These are phyloP conservation scores for Hirudo medicinalis DNA, from an alignment of 1,140 invertebrate genomes.

Conservation along the genomic window DNA sequence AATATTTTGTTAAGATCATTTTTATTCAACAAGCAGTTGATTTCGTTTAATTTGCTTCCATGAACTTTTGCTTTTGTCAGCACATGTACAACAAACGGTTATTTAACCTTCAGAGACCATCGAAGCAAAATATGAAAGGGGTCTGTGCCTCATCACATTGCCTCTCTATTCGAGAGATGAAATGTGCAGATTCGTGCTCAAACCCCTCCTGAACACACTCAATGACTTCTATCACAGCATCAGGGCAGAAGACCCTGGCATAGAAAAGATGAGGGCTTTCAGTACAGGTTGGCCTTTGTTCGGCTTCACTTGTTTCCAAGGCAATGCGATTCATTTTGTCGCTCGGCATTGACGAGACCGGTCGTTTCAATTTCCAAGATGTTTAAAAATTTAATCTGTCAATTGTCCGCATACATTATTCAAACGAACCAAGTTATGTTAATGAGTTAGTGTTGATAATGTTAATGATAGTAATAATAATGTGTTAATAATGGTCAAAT, in stretches of 20 bases:
- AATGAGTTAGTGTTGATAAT: no score
- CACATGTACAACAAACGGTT: background rate
- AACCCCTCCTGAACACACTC: slow-evolving; percentile 79
- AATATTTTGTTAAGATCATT: background rate
- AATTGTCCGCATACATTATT: no score
- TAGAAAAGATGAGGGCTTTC: slow-evolving; percentile 66
- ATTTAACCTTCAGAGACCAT: background rate
- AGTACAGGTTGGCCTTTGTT: slow-evolving; percentile 47
- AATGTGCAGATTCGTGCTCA: slow-evolving; percentile 75
- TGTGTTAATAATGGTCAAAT: no score
- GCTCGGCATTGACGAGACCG: background rate
- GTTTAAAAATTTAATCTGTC: no score
- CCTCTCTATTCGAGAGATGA: slow-evolving; percentile 80
- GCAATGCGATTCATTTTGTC: background rate
- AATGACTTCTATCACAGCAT: slow-evolving; percentile 76
- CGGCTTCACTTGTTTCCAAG: background rate
- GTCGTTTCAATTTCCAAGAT: background rate
- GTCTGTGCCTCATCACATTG: slow-evolving; percentile 75
- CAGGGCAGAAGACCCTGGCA: slow-evolving; percentile 71
- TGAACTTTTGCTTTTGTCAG: background rate
- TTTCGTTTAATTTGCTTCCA: background rate
- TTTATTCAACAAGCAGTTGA: background rate
- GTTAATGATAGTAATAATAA: no score
- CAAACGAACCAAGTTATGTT: no score
- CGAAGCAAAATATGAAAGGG: slow-evolving; percentile 43